These are phyloP conservation scores for Hydractinia echinata DNA, from an alignment of 30 jellyfish, hydroid and myxozoan species.

Conservation along the genomic window DNA sequence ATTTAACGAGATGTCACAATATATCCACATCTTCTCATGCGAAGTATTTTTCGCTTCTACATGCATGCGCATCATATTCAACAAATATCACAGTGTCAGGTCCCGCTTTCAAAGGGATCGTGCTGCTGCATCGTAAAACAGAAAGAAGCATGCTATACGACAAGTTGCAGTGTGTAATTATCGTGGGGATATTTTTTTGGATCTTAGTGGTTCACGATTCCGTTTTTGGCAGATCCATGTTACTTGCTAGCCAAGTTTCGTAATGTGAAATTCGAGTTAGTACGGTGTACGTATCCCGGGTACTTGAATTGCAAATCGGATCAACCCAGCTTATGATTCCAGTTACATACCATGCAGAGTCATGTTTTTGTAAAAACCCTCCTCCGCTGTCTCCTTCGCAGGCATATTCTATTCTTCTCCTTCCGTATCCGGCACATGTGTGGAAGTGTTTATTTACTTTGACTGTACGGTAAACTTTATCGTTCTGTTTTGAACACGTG, in stretches of 20 bases:
- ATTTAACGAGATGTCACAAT: too few species aligned
- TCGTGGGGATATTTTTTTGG: too few species aligned
- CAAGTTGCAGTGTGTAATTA: too few species aligned
- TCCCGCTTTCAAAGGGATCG: too few species aligned
- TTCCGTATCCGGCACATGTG: constrained; percentile 76
- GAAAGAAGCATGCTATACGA: too few species aligned
- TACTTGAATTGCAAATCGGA: constrained; percentile 58
- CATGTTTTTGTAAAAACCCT: constrained; percentile 43
- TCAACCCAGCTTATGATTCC: constrained; percentile 91
- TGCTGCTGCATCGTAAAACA: too few species aligned
- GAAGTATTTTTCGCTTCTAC: too few species aligned
- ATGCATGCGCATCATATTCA: too few species aligned
- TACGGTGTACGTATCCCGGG: constrained; percentile 63
- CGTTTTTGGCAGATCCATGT: constrained; percentile 18
- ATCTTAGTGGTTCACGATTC: neutral
- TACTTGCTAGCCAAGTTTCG: constrained; percentile 48
- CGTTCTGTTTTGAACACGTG: constrained; percentile 46
- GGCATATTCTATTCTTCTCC: constrained; percentile 49
- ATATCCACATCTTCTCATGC: too few species aligned
- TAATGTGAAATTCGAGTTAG: constrained; percentile 47
- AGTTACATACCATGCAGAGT: constrained; percentile 43
- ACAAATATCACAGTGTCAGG: too few species aligned
- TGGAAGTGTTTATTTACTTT: constrained; percentile 34
- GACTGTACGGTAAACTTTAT: constrained; percentile 41
- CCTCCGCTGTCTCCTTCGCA: constrained; percentile 97